phyloP scores from a whole-genome alignment of 2,797 vertebrate species.

The Potorous gilbertii region DNA sequence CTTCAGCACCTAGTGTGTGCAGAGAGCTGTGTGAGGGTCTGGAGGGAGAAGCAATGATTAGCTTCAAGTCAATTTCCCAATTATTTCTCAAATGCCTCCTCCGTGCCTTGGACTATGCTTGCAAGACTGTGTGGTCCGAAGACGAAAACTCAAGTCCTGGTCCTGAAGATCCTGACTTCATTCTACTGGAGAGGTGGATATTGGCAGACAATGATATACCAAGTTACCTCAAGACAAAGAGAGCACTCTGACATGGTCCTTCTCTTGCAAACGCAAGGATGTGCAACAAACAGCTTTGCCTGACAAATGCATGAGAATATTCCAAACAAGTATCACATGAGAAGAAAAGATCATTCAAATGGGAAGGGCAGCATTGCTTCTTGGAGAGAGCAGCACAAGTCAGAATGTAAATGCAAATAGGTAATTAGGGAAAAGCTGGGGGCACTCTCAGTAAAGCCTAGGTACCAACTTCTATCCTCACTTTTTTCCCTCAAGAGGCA shows the following conservation, averaged over 20 bases:
- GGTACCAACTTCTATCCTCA: background rate
- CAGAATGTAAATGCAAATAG: background rate
- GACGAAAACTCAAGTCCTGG: background rate
- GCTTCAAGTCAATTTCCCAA: background rate
- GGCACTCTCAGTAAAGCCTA: background rate
- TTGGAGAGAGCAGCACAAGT: background rate
- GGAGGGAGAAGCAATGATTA: background rate
- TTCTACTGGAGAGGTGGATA: background rate
- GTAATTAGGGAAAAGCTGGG: background rate
- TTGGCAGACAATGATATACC: background rate
- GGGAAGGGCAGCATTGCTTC: background rate
- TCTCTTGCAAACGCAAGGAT: background rate
- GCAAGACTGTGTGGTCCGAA: background rate
- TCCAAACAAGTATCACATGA: background rate
- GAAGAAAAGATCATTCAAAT: background rate
- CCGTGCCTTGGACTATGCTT: background rate
- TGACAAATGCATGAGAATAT: background rate
- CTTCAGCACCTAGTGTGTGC: background rate
- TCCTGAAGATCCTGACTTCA: background rate
- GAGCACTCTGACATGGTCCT: background rate
- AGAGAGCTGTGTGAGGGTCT: background rate
- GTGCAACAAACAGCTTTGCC: background rate
- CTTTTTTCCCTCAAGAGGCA: background rate
- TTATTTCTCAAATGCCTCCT: background rate
- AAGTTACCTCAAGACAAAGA: background rate